Conservation (phyloP, 2,113 vertebrate species). For the Rhagologus leucostigma region DNA sequence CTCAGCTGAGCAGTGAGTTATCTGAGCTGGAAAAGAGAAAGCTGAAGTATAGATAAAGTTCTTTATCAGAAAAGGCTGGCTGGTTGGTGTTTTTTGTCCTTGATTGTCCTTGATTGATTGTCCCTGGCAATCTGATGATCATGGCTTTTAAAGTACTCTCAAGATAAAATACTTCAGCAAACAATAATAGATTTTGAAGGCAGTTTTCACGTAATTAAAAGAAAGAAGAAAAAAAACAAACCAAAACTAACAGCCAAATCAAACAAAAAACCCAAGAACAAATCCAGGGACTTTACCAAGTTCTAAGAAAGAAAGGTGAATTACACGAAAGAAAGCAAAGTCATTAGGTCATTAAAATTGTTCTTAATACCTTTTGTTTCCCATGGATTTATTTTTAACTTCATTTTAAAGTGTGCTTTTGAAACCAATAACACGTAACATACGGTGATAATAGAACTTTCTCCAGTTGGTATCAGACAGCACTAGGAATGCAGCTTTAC, state of each 20-base stretch:
- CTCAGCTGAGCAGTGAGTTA: constrained; percentile 27
- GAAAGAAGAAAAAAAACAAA: not conserved
- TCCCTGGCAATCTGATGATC: constrained; percentile 15
- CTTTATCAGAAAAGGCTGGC: not conserved
- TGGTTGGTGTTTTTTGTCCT: not conserved
- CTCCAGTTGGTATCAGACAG: not conserved
- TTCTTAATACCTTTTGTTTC: not conserved
- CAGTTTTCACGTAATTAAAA: not conserved
- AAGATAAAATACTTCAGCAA: not conserved
- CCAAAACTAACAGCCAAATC: not conserved
- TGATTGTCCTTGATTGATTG: constrained; percentile 16
- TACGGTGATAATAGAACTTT: not conserved
- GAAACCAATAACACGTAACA: not conserved
- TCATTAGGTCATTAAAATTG: not conserved
- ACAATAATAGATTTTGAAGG: not conserved
- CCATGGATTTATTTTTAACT: not conserved
- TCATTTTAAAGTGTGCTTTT: not conserved
- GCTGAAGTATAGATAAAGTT: not conserved
- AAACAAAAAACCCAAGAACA: not conserved
- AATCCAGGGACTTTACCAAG: not conserved
- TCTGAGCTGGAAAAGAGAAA: constrained; percentile 31
- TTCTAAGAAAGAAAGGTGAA: not conserved
- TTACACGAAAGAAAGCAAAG: not conserved
- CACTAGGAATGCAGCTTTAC: not conserved
- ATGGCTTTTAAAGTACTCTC: not conserved